Percentiles rank a stretch among this genome's conserved stretches.
Evolutionary conservation across 1,140 invertebrate genomes (phyloP).

Genomic region (Drosophila mayri): DNA sequence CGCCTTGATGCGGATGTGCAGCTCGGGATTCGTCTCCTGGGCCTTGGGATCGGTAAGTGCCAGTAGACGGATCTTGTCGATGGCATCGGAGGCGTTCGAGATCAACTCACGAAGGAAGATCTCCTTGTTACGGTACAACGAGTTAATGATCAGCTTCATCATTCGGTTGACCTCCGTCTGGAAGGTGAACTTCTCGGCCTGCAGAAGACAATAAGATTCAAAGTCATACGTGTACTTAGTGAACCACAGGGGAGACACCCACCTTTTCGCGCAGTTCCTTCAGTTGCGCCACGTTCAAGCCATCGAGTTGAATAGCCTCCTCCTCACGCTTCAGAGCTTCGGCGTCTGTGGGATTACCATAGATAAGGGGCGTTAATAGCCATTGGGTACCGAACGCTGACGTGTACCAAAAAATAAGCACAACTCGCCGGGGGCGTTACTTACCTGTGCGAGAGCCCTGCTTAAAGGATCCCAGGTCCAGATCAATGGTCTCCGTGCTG

Average conservation of each 20-base stretch:
- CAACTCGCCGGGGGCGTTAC: constrained; percentile 37
- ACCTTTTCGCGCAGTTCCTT: constrained; percentile 94
- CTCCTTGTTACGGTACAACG: constrained; percentile 99
- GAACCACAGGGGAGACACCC: neutral
- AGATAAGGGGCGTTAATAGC: constrained; percentile 45
- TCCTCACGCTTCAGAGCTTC: constrained; percentile 94
- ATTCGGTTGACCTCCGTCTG: constrained; percentile 99
- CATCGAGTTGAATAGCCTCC: constrained; percentile 98
- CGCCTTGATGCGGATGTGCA: constrained; percentile 97
- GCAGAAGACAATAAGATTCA: constrained; percentile 3
- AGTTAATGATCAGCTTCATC: constrained; percentile 99
- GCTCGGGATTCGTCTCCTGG: constrained; percentile 92
- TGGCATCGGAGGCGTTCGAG: constrained; percentile 97
- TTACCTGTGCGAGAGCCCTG: constrained; percentile 94
- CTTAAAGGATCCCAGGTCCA: constrained; percentile 91
- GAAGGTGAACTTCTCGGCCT: constrained; percentile 96
- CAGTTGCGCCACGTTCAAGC: constrained; percentile 96
- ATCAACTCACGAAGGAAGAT: constrained; percentile 99
- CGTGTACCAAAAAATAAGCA: constrained; percentile 53
- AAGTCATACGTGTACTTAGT: constrained; percentile 32
- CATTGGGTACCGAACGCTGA: constrained; percentile 56
- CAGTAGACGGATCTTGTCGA: constrained; percentile 97
- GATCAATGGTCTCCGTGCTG: constrained; percentile 87
- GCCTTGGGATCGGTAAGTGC: constrained; percentile 94
- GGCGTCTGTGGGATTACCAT: constrained; percentile 86